Conservation (phyloP, 2,113 vertebrate species). For the Sceloporus tristichus region DNA sequence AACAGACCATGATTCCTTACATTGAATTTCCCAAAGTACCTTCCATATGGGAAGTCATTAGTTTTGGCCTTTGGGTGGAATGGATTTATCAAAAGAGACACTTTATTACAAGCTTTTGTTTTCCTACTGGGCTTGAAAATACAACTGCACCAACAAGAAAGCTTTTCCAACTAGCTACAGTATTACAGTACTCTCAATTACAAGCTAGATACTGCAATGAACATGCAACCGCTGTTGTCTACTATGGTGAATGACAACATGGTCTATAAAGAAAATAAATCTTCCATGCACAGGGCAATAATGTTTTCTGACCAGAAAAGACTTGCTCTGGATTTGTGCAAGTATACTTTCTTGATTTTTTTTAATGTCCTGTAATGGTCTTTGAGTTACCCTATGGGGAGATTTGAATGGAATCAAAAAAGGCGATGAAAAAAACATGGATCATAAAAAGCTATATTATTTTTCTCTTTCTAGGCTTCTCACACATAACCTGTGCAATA, state of each 20-base stretch:
- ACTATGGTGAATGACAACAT: slow-evolving; percentile 11
- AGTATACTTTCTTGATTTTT: neutral
- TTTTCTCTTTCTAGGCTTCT: slow-evolving; percentile 44
- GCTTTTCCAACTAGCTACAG: slow-evolving; percentile 36
- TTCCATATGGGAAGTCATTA: slow-evolving; percentile 70
- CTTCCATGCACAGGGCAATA: slow-evolving; percentile 53
- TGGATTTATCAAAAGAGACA: slow-evolving; percentile 72
- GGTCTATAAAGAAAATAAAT: slow-evolving; percentile 18
- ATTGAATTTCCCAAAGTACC: slow-evolving; percentile 70
- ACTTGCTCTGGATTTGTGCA: slow-evolving; percentile 35
- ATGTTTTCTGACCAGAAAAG: slow-evolving; percentile 38
- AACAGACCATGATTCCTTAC: slow-evolving; percentile 66
- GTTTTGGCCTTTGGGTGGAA: slow-evolving; percentile 69
- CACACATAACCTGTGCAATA: slow-evolving; percentile 1
- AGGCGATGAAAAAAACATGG: slow-evolving; percentile 30
- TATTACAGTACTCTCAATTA: slow-evolving; percentile 47
- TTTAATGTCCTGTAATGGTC: slow-evolving; percentile 56
- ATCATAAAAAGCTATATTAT: slow-evolving; percentile 61
- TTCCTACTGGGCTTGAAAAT: slow-evolving; percentile 50
- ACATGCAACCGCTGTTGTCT: slow-evolving; percentile 33
- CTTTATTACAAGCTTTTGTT: slow-evolving; percentile 60
- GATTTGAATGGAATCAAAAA: slow-evolving; percentile 38
- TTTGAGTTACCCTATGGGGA: slow-evolving; percentile 54
- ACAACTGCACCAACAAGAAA: slow-evolving; percentile 54
- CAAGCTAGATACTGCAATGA: slow-evolving; percentile 16